Evolutionary conservation across 2,113 vertebrate species (phyloP), one percentile per base, ranked within the genome.

Genomic region (Eidolon helvum): DNA sequence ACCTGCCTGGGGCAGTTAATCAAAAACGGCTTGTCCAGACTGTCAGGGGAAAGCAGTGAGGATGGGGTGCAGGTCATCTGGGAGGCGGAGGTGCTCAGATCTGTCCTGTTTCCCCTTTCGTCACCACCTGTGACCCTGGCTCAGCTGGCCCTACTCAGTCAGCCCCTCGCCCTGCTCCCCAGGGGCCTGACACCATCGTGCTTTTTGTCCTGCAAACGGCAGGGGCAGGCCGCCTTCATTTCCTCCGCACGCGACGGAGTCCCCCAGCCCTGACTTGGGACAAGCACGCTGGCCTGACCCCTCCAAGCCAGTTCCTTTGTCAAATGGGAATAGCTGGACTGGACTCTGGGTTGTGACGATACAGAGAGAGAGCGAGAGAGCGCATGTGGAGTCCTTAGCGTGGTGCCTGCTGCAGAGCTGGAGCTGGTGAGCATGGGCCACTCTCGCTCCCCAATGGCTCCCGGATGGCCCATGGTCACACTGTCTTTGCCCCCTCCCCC

Each of bases 341-440:
- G 15, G 11, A 2, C 38, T 57, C 72, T 86, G 57, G 35, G 55
- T 66, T 14, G 40, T 69, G 40, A 9, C 0, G 0, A 2, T 61
- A 50, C n/a, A 4, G 24, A 40, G 63, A 63, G 38, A 28, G 43
- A 5, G 4, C 4, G 43, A 43, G 50, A 57, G 45, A 48, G 4
- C 24, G 30, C 28, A 1, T 26, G 33, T 38, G 43, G 11, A 30
- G 16, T 78, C 71, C 59, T 7, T 12, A 2, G 84, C 28, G 0
- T 48, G 57, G 30, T 21, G 43, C 26, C 11, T 0, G 0, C 35
- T 19, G 40, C 65, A 11, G 57, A 43, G 68, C 53, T 19, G 40
- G 21, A 9, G 24, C 43, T 40, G 26, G 68, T 2, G 30, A 2
- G 5, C 3, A 0, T 2, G 26, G 66, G 3, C 80, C 1, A 5